These are phyloP conservation scores for Nipponia nippon DNA, from an alignment of 2,113 vertebrate genomes.

Conservation along the genomic window DNA sequence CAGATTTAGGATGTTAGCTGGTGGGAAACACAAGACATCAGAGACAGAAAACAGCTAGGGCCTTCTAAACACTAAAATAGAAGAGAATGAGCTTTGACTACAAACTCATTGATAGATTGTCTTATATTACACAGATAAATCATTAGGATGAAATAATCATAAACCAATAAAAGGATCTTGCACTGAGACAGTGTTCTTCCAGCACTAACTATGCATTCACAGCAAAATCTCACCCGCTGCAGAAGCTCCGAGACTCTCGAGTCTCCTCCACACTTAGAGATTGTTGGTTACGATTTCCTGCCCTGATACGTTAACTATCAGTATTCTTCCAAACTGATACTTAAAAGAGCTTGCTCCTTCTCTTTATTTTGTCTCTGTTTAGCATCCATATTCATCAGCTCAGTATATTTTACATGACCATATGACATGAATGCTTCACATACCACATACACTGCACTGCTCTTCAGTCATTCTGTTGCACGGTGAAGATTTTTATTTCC, in stretches of 20 bases:
- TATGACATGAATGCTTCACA: not conserved
- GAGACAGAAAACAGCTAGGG: not conserved
- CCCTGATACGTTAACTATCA: not conserved
- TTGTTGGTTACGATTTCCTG: not conserved
- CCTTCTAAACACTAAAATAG: not conserved
- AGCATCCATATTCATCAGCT: not conserved
- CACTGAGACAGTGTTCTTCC: not conserved
- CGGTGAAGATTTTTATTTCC: not conserved
- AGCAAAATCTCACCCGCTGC: not conserved
- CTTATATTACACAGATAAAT: not conserved
- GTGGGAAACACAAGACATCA: not conserved
- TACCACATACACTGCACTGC: not conserved
- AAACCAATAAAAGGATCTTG: not conserved
- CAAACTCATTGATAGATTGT: not conserved
- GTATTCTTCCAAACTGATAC: not conserved
- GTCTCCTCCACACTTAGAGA: not conserved
- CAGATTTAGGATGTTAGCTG: not conserved
- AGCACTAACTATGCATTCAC: not conserved
- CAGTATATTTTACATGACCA: not conserved
- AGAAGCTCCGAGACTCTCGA: not conserved
- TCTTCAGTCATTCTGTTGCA: not conserved
- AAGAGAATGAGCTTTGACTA: not conserved
- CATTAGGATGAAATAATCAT: not conserved
- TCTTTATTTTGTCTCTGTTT: not conserved
- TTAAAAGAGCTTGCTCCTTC: not conserved